Percentiles rank a stretch among this genome's conserved stretches.
Conservation (phyloP, 2,888 invertebrate species). For the Drosophila lutescens region DNA sequence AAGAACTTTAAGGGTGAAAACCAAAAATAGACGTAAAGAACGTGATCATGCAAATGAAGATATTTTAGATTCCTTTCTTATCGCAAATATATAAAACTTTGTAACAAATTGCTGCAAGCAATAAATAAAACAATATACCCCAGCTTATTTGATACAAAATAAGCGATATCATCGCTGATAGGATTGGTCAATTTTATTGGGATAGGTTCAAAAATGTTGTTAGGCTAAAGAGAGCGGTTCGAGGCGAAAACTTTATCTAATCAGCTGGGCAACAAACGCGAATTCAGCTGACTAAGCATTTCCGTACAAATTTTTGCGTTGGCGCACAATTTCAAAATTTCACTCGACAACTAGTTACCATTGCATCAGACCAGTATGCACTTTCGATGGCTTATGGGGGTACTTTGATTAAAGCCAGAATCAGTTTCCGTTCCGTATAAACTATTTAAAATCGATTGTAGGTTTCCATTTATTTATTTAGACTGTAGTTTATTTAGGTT, state of each 20-base stretch:
- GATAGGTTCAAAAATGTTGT: slow-evolving; percentile 11
- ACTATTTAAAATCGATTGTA: not conserved
- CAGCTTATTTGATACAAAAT: too few species aligned
- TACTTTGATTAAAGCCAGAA: too few species aligned
- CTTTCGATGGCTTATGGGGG: not conserved
- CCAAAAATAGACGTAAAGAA: not conserved
- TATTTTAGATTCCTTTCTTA: too few species aligned
- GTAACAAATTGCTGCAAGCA: too few species aligned
- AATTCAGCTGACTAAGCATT: not conserved
- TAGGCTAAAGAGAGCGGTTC: not conserved
- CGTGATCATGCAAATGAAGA: too few species aligned
- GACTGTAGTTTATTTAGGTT: slow-evolving; percentile 16
- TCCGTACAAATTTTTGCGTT: not conserved
- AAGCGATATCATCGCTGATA: not conserved
- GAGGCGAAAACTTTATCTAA: slow-evolving; percentile 11
- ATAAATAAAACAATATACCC: not conserved
- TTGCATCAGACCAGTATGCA: slow-evolving; percentile 20
- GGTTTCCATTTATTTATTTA: slow-evolving; percentile 18
- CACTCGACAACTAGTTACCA: not conserved
- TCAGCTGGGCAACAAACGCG: not conserved
- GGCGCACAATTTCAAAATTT: slow-evolving; percentile 14
- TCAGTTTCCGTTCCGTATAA: not conserved
- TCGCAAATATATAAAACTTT: too few species aligned
- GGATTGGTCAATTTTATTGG: slow-evolving; percentile 1
- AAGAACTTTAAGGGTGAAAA: too few species aligned